Evolutionary conservation across 2,797 vertebrate species (phyloP), one percentile per base, ranked within the genome.

Genomic region (Monodelphis domestica): DNA sequence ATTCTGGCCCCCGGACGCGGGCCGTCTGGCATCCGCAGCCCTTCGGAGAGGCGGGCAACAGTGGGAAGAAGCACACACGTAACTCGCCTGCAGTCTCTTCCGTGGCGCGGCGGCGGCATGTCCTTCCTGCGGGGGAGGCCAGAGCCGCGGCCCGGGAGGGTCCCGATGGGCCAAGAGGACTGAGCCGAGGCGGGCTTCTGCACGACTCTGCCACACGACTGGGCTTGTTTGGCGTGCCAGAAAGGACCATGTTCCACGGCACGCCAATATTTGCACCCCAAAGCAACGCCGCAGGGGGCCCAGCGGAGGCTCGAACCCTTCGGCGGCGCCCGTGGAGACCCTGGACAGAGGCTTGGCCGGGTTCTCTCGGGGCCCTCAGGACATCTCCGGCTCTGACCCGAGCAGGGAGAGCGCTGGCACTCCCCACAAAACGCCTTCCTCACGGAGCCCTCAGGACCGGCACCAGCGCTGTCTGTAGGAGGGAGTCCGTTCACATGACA

Each of bases 351-450:
- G n/a, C n/a, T n/a, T n/a, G n/a, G n/a, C n/a, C n/a, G n/a, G n/a
- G n/a, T n/a, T n/a, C n/a, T n/a, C n/a, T n/a, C n/a, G n/a, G n/a
- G n/a, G n/a, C n/a, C n/a, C n/a, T n/a, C n/a, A n/a, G n/a, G n/a
- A n/a, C n/a, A n/a, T n/a, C n/a, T n/a, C n/a, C n/a, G n/a, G 56
- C 21, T 1, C n/a, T 30, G 53, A 53, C 33, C 30, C 87, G 3
- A 10, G 56, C 38, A 38, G 0, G 15, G 53, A 38, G 0, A 0
- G 1, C 0, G 50, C n/a, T n/a, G n/a, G n/a, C 53, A 89, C 38
- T 55, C 33, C n/a, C 88, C 5, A 24, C 53, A 51, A 52, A 0
- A 38, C 45, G 21, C 28, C 29, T 91, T 59, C 10, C 52, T n/a
- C 15, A 15, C 1, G 9, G 6, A 0, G 38, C 1, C 38, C 84